Percentiles rank a stretch among this genome's conserved stretches.
Conservation (phyloP, 2,113 vertebrate genomes). For the Pyxicephalus adspersus region DNA sequence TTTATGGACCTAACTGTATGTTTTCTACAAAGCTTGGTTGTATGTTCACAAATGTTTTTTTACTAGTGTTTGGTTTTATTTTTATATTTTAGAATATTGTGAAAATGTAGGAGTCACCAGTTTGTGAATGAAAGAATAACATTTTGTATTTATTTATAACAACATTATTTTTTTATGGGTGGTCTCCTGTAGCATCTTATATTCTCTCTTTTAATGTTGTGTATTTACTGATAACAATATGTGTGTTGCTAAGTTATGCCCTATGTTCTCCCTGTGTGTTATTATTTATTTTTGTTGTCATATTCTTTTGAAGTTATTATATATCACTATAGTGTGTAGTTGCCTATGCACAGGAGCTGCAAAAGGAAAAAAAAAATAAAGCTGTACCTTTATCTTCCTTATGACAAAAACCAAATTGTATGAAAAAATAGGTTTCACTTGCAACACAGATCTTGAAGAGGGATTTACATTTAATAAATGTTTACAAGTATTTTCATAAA, state of each 20-base stretch:
- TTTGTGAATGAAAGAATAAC: no score
- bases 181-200: not conserved
- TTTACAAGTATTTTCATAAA: slow-evolving; percentile 84
- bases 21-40: no score
- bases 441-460: slow-evolving; percentile 69
- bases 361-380: slow-evolving; percentile 51
- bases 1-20: no score
- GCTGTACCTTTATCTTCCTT: slow-evolving; percentile 62
- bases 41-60: no score
- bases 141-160: slow-evolving; percentile 1
- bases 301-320: slow-evolving; percentile 55
- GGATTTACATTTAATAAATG: slow-evolving; percentile 84
- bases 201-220: slow-evolving; percentile 11
- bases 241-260: slow-evolving; percentile 23
- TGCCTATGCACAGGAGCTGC: slow-evolving; percentile 60
- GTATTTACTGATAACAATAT: slow-evolving; percentile 39
- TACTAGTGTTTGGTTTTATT: no score
- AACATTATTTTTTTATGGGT: not conserved
- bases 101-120: no score
- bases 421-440: slow-evolving; percentile 59
- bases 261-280: not conserved
- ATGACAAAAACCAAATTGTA: slow-evolving; percentile 63
- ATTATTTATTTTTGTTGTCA: slow-evolving; percentile 53
- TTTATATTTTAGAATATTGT: no score
- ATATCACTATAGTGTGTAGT: slow-evolving; percentile 53